Base-by-base conservation (phyloP, 2,888 invertebrate species). In the Micoletzkya japonica region DNA sequence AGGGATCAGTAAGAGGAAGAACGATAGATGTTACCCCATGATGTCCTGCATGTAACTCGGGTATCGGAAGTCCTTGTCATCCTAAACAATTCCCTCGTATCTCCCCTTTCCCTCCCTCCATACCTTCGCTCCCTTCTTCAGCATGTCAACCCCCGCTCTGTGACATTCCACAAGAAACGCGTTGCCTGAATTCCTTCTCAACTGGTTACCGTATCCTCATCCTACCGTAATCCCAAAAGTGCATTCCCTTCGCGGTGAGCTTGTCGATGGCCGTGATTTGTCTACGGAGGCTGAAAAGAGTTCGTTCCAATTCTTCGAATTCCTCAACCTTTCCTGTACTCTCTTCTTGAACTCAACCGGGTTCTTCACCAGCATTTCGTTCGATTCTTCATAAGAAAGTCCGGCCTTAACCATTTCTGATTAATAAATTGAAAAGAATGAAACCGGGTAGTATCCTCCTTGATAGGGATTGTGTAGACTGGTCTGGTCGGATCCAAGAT, bases 41-140 rank as follows among this genome's bases (percentile, higher is more conserved):
- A 90, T 90, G 76, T 90, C 89, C 82, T 90, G 90, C 26, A 90
- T 89, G 79, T 90, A 90, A 60, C 89, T 89, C 1, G 90, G 90
- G 80, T 90, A 90, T 58, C 88, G 86, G 83, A 90, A 90, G n/a
- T 86, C 85, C 30, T 87, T 87, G 44, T 85, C 84, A 59, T 87
- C 87, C 28, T 66, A 54, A 2, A 66, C 36, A 7, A 54, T 36
- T 0, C 54, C 36, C 3, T 50, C 34, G 26, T 52, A 0, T 37
- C 24, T 54, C 26, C 26, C 10, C 7, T 24, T n/a, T n/a, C 54
- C 17, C 6, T 1, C 36, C 44, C 32, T 30, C 37, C 14, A 7
- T 6, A 54, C 64, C 64, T 82, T 81, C 4, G 85, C 81, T 26
- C 85, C 86, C 37, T 85, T 82, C 26, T 81, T 78, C 14, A 84